Base-by-base conservation (phyloP, 1,140 invertebrate species). In the Thrips palmi region DNA sequence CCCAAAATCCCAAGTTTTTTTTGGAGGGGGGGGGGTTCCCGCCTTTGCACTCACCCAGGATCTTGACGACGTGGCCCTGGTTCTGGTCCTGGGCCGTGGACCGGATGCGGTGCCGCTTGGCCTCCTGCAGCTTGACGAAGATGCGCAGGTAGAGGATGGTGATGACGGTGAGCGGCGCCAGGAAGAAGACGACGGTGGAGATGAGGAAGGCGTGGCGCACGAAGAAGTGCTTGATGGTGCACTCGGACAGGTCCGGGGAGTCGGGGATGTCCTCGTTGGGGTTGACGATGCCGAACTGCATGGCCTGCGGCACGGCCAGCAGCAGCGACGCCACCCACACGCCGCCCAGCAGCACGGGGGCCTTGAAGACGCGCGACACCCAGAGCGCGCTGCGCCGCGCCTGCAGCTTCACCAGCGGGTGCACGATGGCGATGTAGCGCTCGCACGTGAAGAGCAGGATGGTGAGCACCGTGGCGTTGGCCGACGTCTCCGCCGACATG, bases 381-480 rank as follows among this genome's bases (percentile, higher is more conserved):
- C 79, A 82, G 0, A 79, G 81, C 64, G 87, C 77, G 2, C 78
- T 86, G 51, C 91, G 85, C 0, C n/a, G n/a, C n/a, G n/a, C n/a
- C n/a, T n/a, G n/a, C 18, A 71, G 52, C 43, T 61, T 59, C 47
- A 82, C 34, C 44, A 94, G 78, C 1, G 89, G 88, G 54, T 91
- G 79, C 56, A 87, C 93, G 45, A 96, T 93, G 11, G 87, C 89
- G 14, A 94, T 70, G 56, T 94, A 97, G 32, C 92, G 65, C 55
- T 97, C 92, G 4, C 92, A 71, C 0, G 91, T 96, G 58, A 97
- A 97, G 2, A 85, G 82, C 0, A 81, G 85, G 32, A 92, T 91
- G 5, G 83, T 89, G 30, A 96, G 63, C 0, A 96, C 81, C 1
- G 89, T 92, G 0, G 89, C 88, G 55, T 93, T 89, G 2, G 85